These are phyloP conservation scores for Microctenopoma lineatum DNA, from an alignment of 2,797 vertebrate genomes.

Conservation along the genomic window DNA sequence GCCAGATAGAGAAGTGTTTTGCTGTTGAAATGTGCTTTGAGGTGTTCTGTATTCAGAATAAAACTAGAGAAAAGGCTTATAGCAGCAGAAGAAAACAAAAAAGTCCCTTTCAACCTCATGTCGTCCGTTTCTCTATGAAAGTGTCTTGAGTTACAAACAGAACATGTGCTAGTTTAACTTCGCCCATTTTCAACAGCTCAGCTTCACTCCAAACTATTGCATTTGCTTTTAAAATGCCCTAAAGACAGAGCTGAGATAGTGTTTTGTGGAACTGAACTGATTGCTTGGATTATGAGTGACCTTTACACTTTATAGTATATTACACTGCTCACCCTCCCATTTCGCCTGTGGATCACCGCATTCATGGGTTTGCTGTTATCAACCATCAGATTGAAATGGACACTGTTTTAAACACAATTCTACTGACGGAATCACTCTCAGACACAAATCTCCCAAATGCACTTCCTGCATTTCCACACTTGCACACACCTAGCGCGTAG, in stretches of 20 bases:
- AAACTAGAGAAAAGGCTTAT: not conserved
- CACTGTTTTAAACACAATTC: no score
- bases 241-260: not conserved
- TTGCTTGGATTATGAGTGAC: slow-evolving; percentile 55
- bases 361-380: no score
- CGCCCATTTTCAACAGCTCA: not conserved
- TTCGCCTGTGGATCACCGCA: no score
- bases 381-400: no score
- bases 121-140: not conserved
- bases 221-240: not conserved
- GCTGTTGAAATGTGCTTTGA: slow-evolving; percentile 1
- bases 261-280: slow-evolving; percentile 13
- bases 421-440: no score
- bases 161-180: not conserved
- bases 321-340: no score
- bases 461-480: slow-evolving; percentile 9
- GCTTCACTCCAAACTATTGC: slow-evolving; percentile 4
- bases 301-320: slow-evolving; percentile 55
- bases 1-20: slow-evolving; percentile 10
- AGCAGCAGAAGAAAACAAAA: not conserved
- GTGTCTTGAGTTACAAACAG: slow-evolving; percentile 1
- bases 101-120: not conserved
- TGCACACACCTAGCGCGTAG: not conserved
- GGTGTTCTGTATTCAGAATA: not conserved
- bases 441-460: no score